Percentiles rank a stretch among this genome's conserved stretches.
Conservation (phyloP, 2,113 vertebrate genomes). For the Furnarius figulus region DNA sequence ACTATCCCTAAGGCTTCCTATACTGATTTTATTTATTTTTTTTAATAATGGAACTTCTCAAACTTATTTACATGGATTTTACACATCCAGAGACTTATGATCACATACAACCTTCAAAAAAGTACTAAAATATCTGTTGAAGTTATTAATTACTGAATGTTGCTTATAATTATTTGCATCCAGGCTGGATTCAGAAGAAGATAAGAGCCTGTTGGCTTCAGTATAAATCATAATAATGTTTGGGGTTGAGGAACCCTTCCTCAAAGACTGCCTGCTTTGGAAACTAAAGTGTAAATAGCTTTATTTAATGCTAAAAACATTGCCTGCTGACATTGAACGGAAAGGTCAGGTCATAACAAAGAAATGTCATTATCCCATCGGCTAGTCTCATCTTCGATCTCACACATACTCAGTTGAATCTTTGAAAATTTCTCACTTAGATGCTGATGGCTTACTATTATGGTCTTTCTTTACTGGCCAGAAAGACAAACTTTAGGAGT, state of each 20-base stretch:
- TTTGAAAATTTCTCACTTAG: not conserved
- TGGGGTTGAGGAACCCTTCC: not conserved
- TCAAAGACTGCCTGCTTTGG: not conserved
- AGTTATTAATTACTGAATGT: not conserved
- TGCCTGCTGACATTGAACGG: not conserved
- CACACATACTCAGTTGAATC: not conserved
- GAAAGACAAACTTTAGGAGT: not conserved
- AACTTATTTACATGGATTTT: not conserved
- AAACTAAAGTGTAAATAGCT: no score
- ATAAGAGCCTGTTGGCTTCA: not conserved
- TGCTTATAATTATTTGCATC: not conserved
- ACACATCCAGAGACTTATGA: not conserved
- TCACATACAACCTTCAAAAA: not conserved
- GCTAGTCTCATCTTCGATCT: not conserved
- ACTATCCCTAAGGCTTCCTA: not conserved
- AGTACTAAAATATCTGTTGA: not conserved
- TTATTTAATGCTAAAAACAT: not conserved
- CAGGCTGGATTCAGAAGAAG: not conserved
- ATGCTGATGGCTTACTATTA: not conserved
- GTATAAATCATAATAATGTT: not conserved
- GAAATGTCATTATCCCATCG: not conserved
- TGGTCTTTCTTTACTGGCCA: not conserved
- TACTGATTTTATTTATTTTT: not conserved
- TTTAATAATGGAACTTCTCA: not conserved
- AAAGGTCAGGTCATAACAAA: not conserved